Conservation (phyloP, 1,140 invertebrate species). For the Hypothenemus hampei region DNA sequence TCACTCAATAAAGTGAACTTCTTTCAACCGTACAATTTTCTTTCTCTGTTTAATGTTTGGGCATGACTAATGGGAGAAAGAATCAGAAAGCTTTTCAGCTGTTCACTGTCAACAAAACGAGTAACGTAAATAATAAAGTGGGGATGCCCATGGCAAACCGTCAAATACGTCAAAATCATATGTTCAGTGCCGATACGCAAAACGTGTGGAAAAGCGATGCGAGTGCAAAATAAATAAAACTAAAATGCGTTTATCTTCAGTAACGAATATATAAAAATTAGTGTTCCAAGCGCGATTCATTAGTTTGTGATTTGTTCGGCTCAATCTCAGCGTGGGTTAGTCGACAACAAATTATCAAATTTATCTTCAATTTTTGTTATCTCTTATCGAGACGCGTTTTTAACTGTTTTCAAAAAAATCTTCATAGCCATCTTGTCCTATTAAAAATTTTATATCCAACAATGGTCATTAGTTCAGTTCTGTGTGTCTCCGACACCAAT, state of each 20-base stretch:
- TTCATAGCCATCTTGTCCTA: background rate
- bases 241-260: conserved; percentile 1
- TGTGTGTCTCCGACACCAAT: conserved; percentile 31
- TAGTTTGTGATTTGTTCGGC: conserved; percentile 35
- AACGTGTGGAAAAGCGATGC: background rate
- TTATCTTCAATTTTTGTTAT: conserved; percentile 15
- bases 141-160: background rate
- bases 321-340: conserved; percentile 48
- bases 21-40: too few species aligned
- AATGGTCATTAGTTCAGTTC: conserved; percentile 30
- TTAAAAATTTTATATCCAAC: conserved; percentile 25
- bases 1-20: too few species aligned
- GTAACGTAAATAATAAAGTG: background rate
- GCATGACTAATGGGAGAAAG: too few species aligned
- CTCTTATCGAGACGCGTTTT: conserved; percentile 14
- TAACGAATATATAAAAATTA: conserved; percentile 27
- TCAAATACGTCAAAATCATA: conserved; percentile 20
- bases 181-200: background rate
- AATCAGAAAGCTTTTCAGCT: too few species aligned
- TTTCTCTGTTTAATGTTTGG: too few species aligned
- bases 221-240: background rate
- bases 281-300: conserved; percentile 10
- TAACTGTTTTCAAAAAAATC: too few species aligned
- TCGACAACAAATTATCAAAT: conserved; percentile 32
- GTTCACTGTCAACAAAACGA: too few species aligned